Conservation (phyloP, 2,797 vertebrate species). For the Sparidentex hasta region DNA sequence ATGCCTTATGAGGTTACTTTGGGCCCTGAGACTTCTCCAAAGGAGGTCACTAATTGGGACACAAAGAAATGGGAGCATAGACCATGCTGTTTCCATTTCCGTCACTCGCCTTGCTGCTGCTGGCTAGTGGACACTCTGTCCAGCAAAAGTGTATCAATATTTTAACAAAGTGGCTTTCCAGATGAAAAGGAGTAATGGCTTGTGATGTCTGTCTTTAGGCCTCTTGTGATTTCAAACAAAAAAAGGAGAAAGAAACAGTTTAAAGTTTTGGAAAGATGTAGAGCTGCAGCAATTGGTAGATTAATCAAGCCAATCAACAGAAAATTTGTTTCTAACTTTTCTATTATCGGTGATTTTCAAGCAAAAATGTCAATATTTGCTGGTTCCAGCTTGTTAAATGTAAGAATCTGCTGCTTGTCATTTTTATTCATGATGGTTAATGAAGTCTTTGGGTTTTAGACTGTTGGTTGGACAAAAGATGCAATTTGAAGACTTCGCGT, state of each 20-base stretch:
- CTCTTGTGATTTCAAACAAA: not conserved
- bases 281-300: too few species aligned
- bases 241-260: conserved; percentile 1
- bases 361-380: too few species aligned
- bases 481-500: too few species aligned
- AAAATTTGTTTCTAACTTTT: too few species aligned
- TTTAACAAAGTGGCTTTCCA: conserved; percentile 10
- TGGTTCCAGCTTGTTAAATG: too few species aligned
- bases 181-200: not conserved
- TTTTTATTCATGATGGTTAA: too few species aligned
- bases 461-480: too few species aligned
- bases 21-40: conserved; percentile 53
- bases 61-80: conserved; percentile 18
- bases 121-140: conserved; percentile 4
- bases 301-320: too few species aligned
- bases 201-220: not conserved
- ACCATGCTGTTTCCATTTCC: conserved; percentile 7
- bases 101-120: conserved; percentile 7
- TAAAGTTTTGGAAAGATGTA: not conserved
- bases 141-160: conserved; percentile 19
- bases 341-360: too few species aligned
- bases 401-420: too few species aligned
- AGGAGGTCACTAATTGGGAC: conserved; percentile 77
- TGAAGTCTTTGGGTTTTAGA: too few species aligned
- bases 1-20: not conserved